A percentile compares a stretch with the other conserved stretches of the same genome.
Evolutionary conservation across 1,140 invertebrate genomes (phyloP).

Genomic region (Ridgeia piscesae): DNA sequence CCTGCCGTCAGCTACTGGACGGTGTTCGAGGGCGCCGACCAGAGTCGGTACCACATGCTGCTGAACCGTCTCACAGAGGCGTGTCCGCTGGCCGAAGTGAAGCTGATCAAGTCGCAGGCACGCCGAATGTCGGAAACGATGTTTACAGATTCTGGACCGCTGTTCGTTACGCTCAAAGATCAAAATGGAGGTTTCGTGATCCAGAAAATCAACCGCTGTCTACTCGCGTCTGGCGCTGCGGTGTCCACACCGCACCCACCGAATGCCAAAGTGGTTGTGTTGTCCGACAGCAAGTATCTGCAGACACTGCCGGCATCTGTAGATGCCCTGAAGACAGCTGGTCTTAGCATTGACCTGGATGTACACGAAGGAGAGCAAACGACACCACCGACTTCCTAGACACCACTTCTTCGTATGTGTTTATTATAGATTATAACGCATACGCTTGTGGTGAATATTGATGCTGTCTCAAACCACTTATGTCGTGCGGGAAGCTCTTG

Average conservation of each 20-base stretch:
- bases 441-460: not conserved
- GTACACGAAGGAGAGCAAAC: not conserved
- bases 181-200: not conserved
- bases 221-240: not conserved
- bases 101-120: not conserved
- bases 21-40: not conserved
- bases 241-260: not conserved
- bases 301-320: not conserved
- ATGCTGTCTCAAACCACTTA: not conserved
- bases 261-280: not conserved
- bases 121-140: not conserved
- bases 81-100: not conserved
- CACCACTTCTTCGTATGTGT: not conserved
- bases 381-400: not conserved
- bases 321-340: not conserved
- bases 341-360: not conserved
- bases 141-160: not conserved
- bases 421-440: not conserved
- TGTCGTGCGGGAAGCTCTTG: not conserved
- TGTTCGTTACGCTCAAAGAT: not conserved
- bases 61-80: not conserved
- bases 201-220: not conserved
- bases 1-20: not conserved
- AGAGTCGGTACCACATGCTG: not conserved
- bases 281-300: not conserved